Evolutionary conservation across 2,113 vertebrate genomes (phyloP).

Genomic region (Buteo buteo): DNA sequence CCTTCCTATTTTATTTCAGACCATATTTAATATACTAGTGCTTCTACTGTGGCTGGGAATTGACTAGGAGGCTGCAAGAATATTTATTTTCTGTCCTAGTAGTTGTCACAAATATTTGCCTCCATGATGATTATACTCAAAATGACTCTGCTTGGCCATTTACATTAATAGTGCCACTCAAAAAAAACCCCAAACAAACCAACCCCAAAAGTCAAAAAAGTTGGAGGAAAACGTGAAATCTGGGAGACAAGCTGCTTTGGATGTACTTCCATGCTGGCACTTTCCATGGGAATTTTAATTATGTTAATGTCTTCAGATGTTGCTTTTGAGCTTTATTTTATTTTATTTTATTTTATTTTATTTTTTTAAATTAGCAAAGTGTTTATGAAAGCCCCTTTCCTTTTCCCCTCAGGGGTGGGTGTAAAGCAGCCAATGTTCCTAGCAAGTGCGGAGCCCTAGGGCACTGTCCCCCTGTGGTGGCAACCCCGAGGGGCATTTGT

Average conservation of each 20-base stretch:
- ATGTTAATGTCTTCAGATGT: not conserved
- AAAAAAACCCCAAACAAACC: not conserved
- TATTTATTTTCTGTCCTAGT: not conserved
- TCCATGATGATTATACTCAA: not conserved
- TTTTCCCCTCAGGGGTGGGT: not conserved
- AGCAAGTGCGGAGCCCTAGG: not conserved
- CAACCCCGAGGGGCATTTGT: not conserved
- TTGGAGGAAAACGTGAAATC: not conserved
- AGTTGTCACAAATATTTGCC: not conserved
- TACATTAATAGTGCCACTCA: not conserved
- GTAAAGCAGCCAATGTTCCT: not conserved
- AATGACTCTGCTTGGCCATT: not conserved
- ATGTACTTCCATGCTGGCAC: not conserved
- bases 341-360: too few relatives aligned
- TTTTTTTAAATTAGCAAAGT: not conserved
- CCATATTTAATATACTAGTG: not conserved
- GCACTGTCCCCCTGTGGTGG: not conserved
- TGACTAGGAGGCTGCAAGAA: not conserved
- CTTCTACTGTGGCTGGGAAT: not conserved
- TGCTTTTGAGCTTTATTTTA: not conserved
- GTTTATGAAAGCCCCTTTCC: not conserved
- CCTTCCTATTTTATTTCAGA: not conserved
- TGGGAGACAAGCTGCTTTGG: not conserved
- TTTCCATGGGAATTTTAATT: not conserved
- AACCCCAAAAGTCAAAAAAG: not conserved